phyloP scores from a whole-genome alignment of 2,113 vertebrate genomes.

The Collichthys lucidus region DNA sequence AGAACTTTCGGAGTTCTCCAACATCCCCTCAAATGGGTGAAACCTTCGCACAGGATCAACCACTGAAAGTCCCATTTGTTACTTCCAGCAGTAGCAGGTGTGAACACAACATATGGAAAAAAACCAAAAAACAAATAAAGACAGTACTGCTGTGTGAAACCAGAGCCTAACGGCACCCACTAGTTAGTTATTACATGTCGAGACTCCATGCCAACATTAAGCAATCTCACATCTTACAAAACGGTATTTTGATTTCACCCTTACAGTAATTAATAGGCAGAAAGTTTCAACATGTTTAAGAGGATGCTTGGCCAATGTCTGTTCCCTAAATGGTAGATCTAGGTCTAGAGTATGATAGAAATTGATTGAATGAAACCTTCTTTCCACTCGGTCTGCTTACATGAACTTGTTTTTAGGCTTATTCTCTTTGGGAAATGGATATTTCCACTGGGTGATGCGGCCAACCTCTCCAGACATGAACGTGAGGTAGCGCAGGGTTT shows the following conservation, averaged over 20 bases:
- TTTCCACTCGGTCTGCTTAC: constrained; percentile 78
- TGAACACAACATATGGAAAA: neutral
- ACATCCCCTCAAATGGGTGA: neutral
- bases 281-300: constrained; percentile 33
- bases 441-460: constrained; percentile 98
- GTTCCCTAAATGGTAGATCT: neutral
- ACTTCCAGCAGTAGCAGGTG: constrained; percentile 54
- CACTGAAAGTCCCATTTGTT: constrained; percentile 36
- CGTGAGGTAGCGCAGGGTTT: constrained; percentile 96
- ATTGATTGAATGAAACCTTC: neutral
- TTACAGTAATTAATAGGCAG: constrained; percentile 1
- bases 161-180: constrained; percentile 1
- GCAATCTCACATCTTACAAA: constrained; percentile 33
- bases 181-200: constrained; percentile 25
- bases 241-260: constrained; percentile 9
- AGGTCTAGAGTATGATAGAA: neutral
- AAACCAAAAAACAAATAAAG: constrained; percentile 25
- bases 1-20: neutral
- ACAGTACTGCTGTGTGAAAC: constrained; percentile 25
- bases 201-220: constrained; percentile 20
- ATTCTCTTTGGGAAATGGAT: constrained; percentile 95
- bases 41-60: constrained; percentile 12
- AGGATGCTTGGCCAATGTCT: constrained; percentile 1
- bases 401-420: constrained; percentile 95
- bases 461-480: constrained; percentile 98